Evolutionary conservation across 1,140 invertebrate genomes (phyloP), one percentile per base, ranked within the genome.

Genomic region (Philopotamus ludificatus): DNA sequence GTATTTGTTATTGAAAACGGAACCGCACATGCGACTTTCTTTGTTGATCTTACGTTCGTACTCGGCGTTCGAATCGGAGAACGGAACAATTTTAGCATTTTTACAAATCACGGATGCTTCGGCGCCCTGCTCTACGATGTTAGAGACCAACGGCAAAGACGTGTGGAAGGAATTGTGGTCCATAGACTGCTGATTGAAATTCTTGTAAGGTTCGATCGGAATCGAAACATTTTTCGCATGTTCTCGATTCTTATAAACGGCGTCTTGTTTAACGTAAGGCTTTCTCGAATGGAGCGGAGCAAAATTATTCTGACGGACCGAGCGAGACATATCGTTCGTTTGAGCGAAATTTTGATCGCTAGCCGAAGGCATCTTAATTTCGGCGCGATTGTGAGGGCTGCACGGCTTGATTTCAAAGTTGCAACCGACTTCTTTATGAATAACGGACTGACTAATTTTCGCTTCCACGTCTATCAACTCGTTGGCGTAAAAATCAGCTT

Each of bases 381-480:
- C 28, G 4, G 4, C 12, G 4, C 28, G 4, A 12, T 47, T 26
- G 9, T 76, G 74, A 23, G 79, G 80, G 73, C 78, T 81, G 66
- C 77, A 80, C 23, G 78, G 80, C 66, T 77, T 79, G 63, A 81
- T 80, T 76, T 81, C 80, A 75, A 81, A 81, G 71, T 81, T 81
- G 71, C 78, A 81, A 16, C 78, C 75, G 45, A 80, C 80, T 70
- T 81, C 80, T 73, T 81, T 81, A 59, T 80, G 79, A 67, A 81
- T 81, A 16, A 81, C 75, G 26, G 80, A 81, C 65, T 81, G 80
- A 70, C 77, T 81, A 65, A 81, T 81, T 74, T 81, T 81, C 41
- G 79, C 75, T 73, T 81, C 80, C 20, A 81, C 79, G 74, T 81
- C 80, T 58, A 81, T 71, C 18, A 66, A 21, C 44, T 70, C 68